phyloP scores from a whole-genome alignment of 2,888 invertebrate species.

The Napeogenes inachia region DNA sequence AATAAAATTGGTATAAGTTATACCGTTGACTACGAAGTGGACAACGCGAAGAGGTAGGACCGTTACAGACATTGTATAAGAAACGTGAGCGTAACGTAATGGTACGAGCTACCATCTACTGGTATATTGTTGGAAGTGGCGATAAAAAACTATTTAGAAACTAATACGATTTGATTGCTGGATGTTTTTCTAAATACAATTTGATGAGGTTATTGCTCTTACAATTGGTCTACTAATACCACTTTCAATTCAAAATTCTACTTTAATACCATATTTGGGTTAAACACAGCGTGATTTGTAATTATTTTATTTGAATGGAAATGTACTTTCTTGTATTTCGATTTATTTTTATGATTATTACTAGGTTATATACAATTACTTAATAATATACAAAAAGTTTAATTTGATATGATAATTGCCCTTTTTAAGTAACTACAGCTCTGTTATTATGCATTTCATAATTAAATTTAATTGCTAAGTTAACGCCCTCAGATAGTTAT shows the following conservation, averaged over 20 bases:
- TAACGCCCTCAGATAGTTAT: constrained; percentile 49
- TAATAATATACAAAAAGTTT: constrained; percentile 5
- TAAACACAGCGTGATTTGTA: constrained; percentile 11
- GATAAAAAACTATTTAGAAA: constrained; percentile 40
- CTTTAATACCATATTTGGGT: constrained; percentile 17
- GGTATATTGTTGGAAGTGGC: constrained; percentile 45
- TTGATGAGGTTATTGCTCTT: constrained; percentile 30
- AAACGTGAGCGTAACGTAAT: constrained; percentile 59
- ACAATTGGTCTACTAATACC: constrained; percentile 24
- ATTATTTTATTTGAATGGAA: constrained; percentile 9
- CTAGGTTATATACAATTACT: constrained; percentile 7
- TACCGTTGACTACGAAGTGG: constrained; percentile 58
- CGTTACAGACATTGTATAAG: constrained; percentile 62
- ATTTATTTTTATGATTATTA: constrained; percentile 4
- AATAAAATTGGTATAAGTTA: constrained; percentile 57
- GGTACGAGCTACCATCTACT: constrained; percentile 43
- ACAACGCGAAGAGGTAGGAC: constrained; percentile 46
- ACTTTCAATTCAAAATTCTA: constrained; percentile 18
- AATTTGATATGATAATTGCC: constrained; percentile 39
- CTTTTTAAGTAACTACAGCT: constrained; percentile 18
- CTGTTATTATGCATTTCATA: constrained; percentile 37
- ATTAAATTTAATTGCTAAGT: constrained; percentile 52
- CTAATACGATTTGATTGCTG: constrained; percentile 36
- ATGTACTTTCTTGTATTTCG: constrained; percentile 3
- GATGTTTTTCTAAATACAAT: constrained; percentile 28